A percentile compares a stretch with the other conserved stretches of the same genome.
These are phyloP conservation scores for Entomyzon cyanotis DNA, from an alignment of 2,113 vertebrate species.

Conservation along the genomic window DNA sequence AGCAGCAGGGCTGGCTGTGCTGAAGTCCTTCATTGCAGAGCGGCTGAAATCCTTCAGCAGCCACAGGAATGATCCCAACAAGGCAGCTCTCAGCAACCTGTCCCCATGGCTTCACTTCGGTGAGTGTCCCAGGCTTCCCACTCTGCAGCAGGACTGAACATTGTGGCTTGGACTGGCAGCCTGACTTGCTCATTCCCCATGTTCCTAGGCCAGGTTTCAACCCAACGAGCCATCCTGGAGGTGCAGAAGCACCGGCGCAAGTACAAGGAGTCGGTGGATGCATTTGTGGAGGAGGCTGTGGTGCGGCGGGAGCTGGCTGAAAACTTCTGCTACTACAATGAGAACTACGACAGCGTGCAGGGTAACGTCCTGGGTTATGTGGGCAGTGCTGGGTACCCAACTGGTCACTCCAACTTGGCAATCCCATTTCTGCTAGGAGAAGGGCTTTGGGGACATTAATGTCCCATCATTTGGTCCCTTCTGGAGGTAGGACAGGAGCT, in stretches of 20 bases:
- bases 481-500: not conserved
- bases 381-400: not conserved
- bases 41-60: constrained; percentile 76
- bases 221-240: constrained; percentile 82
- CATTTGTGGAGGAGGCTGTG: constrained; percentile 85
- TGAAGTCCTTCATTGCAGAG: constrained; percentile 82
- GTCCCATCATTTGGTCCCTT: not conserved
- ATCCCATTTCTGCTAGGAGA: not conserved
- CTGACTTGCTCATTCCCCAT: not conserved
- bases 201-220: constrained; percentile 83
- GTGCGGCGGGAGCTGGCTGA: constrained; percentile 88
- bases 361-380: constrained; percentile 29
- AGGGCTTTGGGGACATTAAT: not conserved
- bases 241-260: constrained; percentile 71
- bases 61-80: constrained; percentile 84
- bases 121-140: constrained; percentile 40
- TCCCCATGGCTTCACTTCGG: constrained; percentile 90
- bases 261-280: constrained; percentile 67
- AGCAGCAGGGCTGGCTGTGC: constrained; percentile 70
- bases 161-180: fast-evolving
- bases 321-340: constrained; percentile 92
- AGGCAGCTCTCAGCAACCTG: constrained; percentile 81
- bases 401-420: not conserved
- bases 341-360: constrained; percentile 83
- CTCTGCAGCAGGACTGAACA: not conserved